Percentiles rank a stretch among this genome's conserved stretches.
Conservation (phyloP, 2,113 vertebrate species). For the Gadus chalcogrammus region DNA sequence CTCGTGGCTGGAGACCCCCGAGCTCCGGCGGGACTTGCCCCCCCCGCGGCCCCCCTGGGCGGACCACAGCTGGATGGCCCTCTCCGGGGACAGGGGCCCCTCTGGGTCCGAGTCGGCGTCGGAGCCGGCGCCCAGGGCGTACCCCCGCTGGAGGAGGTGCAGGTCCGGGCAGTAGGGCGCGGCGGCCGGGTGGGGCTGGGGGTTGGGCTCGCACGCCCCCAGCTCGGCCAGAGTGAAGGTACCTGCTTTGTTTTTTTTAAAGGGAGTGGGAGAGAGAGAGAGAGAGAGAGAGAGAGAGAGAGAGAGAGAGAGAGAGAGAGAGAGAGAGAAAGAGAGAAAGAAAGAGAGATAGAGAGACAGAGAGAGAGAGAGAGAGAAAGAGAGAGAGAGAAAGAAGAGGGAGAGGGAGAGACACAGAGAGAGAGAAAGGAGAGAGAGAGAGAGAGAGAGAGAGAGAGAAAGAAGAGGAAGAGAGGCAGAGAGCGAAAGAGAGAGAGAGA, state of each 20-base stretch:
- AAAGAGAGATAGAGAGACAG: background rate
- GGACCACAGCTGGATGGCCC: conserved; percentile 87
- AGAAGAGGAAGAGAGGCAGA: too few species aligned
- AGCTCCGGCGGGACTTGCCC: conserved; percentile 87
- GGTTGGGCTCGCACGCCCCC: conserved; percentile 84
- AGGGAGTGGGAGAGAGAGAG: background rate
- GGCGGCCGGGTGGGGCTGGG: conserved; percentile 82
- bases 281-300: background rate
- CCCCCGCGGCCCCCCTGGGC: conserved; percentile 68
- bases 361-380: background rate
- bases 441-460: too few species aligned
- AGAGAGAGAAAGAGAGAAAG: too few species aligned
- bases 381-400: conserved; percentile 26
- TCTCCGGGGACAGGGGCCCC: conserved; percentile 89
- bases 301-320: conserved; percentile 27
- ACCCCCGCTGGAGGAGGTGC: conserved; percentile 87
- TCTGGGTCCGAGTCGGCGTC: conserved; percentile 90
- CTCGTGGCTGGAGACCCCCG: conserved; percentile 87
- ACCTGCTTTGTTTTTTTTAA: conserved; percentile 54
- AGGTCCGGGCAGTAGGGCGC: conserved; percentile 87
- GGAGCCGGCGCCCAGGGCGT: conserved; percentile 84
- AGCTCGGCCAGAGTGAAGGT: conserved; percentile 93
- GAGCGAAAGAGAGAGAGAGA: background rate
- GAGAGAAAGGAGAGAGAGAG: conserved; percentile 15
- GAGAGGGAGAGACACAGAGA: too few species aligned